Base-by-base conservation (phyloP, 2,113 vertebrate species). In the Hiodon alosoides region DNA sequence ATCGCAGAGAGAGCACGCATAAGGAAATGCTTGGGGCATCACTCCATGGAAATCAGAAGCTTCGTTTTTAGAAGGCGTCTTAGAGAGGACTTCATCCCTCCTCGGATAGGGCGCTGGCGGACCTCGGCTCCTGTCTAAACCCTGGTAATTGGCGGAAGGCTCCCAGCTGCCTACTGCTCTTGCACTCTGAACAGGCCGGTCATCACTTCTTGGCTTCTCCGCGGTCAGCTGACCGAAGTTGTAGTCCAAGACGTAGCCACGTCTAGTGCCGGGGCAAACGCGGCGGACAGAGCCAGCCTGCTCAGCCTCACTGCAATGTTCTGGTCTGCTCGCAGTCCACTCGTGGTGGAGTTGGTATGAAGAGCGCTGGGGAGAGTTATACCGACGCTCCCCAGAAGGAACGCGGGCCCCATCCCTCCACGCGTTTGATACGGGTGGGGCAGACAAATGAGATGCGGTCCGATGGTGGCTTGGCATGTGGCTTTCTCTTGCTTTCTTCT, bases 401-500 rank as follows among this genome's bases (percentile, higher is more conserved):
- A 66, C 46, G 50, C 13, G 9, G 48, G 64, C 16, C 16, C 62
- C 13, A 62, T 62, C 62, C 62, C 31, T 11, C 62, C 64, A 67
- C 16, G 51, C 46, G 11, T 67, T 52, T 51, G 46, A 16, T 57
- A 51, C 5, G 46, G 73, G 64, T 17, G 31, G n/a, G 13, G 8
- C 9, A 52, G 17, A 13, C 1, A 4, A 17, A 47, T 53, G 55
- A 47, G 7, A 74, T 52, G 64, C 2, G 46, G 62, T 54, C 5
- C 53, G 17, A 13, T 52, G 50, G 13, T 3, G 13, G 50, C 67
- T 51, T 14, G 67, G n/a, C 5, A 13, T 4, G 55, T 5, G 53
- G 7, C 48, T 10, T 46, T 14, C 4, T 54, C 53, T 52, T 31
- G 90, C 90, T 92, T 91, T 92, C 91, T 86, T 91, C 65, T 68